A percentile compares a stretch with the other conserved stretches of the same genome.
These are phyloP conservation scores for Prunella himalayana DNA, from an alignment of 2,113 vertebrate genomes.

Conservation along the genomic window DNA sequence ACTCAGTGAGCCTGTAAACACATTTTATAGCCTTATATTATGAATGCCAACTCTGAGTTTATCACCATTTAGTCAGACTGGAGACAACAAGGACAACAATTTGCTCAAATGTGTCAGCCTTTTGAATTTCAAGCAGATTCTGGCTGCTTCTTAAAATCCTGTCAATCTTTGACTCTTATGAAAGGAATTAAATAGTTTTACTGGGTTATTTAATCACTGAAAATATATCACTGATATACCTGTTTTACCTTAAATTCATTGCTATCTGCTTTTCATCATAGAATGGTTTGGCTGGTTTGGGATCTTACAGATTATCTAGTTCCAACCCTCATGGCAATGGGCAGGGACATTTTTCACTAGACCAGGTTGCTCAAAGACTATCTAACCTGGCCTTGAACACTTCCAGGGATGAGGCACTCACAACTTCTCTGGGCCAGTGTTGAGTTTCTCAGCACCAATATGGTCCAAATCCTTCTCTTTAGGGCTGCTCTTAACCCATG, in stretches of 20 bases:
- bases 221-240: neutral
- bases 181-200: neutral
- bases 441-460: neutral
- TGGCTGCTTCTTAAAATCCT: neutral
- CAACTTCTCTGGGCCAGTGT: neutral
- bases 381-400: neutral
- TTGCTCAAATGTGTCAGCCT: neutral
- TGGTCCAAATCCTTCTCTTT: neutral
- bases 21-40: neutral
- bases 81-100: neutral
- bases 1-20: neutral
- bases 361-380: neutral
- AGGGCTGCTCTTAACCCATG: neutral
- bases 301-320: neutral
- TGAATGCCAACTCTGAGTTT: neutral
- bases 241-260: neutral
- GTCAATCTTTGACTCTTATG: neutral
- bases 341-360: neutral
- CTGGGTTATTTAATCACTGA: neutral
- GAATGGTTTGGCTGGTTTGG: neutral
- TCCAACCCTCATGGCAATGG: neutral
- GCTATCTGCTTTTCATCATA: neutral
- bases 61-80: neutral
- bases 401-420: neutral
- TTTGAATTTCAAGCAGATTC: neutral